These are phyloP conservation scores for Gallinago nigripennis DNA, from an alignment of 2,797 vertebrate species.

Conservation along the genomic window DNA sequence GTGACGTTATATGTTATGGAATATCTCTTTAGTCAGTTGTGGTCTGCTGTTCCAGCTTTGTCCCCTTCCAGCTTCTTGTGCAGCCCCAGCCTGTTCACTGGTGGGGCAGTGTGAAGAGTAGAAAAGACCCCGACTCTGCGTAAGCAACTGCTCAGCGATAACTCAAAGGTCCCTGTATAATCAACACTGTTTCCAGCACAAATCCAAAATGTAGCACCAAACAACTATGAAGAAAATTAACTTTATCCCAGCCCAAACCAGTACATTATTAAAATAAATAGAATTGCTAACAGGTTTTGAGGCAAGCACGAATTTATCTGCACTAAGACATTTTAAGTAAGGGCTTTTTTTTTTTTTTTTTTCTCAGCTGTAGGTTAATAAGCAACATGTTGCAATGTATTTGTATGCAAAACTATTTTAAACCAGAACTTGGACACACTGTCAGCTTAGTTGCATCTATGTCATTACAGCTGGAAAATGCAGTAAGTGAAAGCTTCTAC, in stretches of 20 bases:
- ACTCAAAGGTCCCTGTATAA: no score
- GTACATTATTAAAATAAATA: not conserved
- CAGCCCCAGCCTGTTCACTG: no score
- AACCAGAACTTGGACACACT: not conserved
- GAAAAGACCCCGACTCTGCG: no score
- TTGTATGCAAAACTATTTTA: not conserved
- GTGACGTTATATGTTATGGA: rapidly evolving
- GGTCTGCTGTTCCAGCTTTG: no score
- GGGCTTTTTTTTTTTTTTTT: not conserved
- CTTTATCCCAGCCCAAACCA: not conserved
- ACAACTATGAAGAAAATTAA: no score
- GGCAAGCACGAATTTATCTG: not conserved
- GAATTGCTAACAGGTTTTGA: not conserved
- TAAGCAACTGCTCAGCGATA: no score
- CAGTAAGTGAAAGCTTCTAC: not conserved
- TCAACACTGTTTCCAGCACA: no score
- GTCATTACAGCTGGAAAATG: not conserved
- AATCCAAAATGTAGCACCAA: no score
- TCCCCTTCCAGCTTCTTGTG: no score
- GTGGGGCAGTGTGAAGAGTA: no score
- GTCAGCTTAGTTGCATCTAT: not conserved
- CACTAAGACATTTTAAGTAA: not conserved
- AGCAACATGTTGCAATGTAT: not conserved
- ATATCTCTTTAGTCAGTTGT: not conserved
- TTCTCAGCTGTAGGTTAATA: not conserved